A percentile compares a stretch with the other conserved stretches of the same genome.
Conservation (phyloP, 2,888 invertebrate genomes). For the Acrocyrtus sp. region DNA sequence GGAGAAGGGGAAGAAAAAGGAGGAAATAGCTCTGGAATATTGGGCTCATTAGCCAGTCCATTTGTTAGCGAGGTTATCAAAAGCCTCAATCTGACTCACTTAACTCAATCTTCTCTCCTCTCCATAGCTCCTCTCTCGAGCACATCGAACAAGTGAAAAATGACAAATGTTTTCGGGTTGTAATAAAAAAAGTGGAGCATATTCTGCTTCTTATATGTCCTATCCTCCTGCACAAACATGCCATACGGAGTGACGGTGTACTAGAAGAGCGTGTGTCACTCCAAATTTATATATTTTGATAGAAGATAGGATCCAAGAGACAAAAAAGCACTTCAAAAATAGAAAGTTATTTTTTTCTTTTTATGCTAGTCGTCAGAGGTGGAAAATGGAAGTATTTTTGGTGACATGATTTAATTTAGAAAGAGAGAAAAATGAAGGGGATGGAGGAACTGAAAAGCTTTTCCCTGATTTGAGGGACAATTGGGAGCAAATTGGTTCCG, state of each 20-base stretch:
- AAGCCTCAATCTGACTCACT: conserved; percentile 32
- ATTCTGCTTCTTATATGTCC: too few relatives aligned
- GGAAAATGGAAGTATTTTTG: background rate
- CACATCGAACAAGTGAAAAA: too few relatives aligned
- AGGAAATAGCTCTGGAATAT: conserved; percentile 11
- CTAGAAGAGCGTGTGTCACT: too few relatives aligned
- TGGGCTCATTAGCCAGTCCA: conserved; percentile 49
- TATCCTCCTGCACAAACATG: too few relatives aligned
- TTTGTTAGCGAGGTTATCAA: conserved; percentile 30
- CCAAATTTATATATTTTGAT: too few relatives aligned
- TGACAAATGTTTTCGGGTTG: background rate
- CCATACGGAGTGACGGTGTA: too few relatives aligned
- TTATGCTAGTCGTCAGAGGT: background rate
- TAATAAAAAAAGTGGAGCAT: background rate
- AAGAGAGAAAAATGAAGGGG: background rate
- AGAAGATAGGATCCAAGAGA: too few relatives aligned
- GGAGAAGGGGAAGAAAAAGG: background rate
- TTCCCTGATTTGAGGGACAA: conserved; percentile 56
- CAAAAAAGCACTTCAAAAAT: too few relatives aligned
- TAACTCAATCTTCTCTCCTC: conserved; percentile 39
- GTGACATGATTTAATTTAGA: background rate
- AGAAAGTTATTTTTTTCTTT: background rate
- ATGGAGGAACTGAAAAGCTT: conserved; percentile 2
- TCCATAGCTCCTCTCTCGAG: too few relatives aligned
- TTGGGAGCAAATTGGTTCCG: conserved; percentile 50